Evolutionary conservation across 2,888 invertebrate genomes (phyloP).

Genomic region (Mycalesis mineus): DNA sequence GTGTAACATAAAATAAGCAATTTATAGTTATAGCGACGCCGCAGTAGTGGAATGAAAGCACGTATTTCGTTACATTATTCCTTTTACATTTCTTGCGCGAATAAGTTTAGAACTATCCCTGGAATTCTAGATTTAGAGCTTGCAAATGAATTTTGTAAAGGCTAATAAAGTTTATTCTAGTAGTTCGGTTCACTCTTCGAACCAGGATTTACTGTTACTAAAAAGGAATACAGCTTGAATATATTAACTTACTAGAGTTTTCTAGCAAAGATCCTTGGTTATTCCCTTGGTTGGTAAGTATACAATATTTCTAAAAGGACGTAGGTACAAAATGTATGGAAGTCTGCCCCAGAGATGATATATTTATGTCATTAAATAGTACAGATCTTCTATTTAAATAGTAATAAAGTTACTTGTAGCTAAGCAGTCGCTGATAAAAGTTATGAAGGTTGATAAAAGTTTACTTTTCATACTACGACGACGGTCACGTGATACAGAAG

Average conservation of each 20-base stretch:
- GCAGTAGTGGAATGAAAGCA: slow-evolving; percentile 9
- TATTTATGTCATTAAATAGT: too few relatives aligned
- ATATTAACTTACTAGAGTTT: not conserved
- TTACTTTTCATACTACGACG: too few relatives aligned
- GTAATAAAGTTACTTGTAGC: too few relatives aligned
- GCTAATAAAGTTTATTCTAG: slow-evolving; percentile 18
- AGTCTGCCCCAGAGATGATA: too few relatives aligned
- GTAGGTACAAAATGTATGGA: too few relatives aligned
- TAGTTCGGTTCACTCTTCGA: not conserved
- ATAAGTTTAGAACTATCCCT: slow-evolving; percentile 27
- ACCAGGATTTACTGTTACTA: not conserved
- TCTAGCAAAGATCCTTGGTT: not conserved
- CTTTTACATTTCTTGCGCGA: slow-evolving; percentile 25
- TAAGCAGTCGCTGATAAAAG: too few relatives aligned
- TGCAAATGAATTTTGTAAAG: slow-evolving; percentile 24
- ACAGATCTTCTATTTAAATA: too few relatives aligned
- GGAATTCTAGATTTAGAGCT: slow-evolving; percentile 28
- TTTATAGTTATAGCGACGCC: slow-evolving; percentile 10
- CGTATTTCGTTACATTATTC: slow-evolving; percentile 20
- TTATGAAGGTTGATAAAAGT: too few relatives aligned
- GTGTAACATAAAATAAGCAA: slow-evolving; percentile 10
- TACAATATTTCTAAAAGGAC: too few relatives aligned
- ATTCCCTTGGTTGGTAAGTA: too few relatives aligned
- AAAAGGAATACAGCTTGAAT: not conserved
- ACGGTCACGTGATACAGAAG: too few relatives aligned